Percentiles rank a stretch among this genome's conserved stretches.
Conservation (phyloP, 2,888 invertebrate species). For the Idaea dimidiata region DNA sequence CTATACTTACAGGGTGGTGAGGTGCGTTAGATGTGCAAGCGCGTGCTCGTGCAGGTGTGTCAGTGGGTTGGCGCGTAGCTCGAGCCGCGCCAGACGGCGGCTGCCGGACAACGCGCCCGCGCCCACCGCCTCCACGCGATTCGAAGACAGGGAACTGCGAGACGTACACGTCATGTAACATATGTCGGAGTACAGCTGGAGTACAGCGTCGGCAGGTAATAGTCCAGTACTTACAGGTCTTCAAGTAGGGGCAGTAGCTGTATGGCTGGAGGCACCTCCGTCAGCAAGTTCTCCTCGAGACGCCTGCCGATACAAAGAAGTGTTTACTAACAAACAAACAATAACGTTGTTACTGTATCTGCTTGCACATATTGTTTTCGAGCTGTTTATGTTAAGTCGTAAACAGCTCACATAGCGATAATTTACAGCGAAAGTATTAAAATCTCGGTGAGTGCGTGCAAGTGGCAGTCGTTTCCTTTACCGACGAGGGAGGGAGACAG, state of each 20-base stretch:
- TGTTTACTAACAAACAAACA: background rate
- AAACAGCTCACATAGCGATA: background rate
- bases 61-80: slow-evolving; percentile 92
- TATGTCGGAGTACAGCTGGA: too few species aligned
- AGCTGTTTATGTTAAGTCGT: background rate
- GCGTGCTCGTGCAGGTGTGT: slow-evolving; percentile 85
- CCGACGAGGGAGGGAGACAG: too few species aligned
- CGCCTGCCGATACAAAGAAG: slow-evolving; percentile 45
- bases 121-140: slow-evolving; percentile 89
- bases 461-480: background rate
- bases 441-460: too few species aligned
- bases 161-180: background rate
- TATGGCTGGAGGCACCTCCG: slow-evolving; percentile 88
- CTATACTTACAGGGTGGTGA: slow-evolving; percentile 66
- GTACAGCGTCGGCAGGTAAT: background rate
- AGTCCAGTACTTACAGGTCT: slow-evolving; percentile 88
- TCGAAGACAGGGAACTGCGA: slow-evolving; percentile 85
- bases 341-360: background rate
- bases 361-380: too few species aligned
- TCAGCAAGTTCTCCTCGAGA: slow-evolving; percentile 71
- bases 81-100: slow-evolving; percentile 86
- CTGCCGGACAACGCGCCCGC: slow-evolving; percentile 85
- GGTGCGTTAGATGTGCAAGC: slow-evolving; percentile 86
- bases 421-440: background rate
- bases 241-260: slow-evolving; percentile 87